phyloP scores from a whole-genome alignment of 23 tunicate species.

The Halocynthia roretzi region DNA sequence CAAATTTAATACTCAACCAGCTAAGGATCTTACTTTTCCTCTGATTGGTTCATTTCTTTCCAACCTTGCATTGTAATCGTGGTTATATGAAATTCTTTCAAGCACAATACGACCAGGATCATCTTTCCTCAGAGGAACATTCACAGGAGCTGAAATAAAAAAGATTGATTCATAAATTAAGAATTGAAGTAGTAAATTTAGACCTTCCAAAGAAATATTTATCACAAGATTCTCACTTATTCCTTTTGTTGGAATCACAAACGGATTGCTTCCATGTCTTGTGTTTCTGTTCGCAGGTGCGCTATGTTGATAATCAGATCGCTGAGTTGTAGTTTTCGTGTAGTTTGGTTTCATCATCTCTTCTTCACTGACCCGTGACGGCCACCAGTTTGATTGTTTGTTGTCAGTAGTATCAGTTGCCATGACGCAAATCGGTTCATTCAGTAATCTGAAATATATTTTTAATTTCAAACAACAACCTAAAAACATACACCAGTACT shows the following conservation, averaged over 20 bases:
- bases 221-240: slow-evolving; percentile 51
- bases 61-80: slow-evolving; percentile 43
- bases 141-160: slow-evolving; percentile 50
- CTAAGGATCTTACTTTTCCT: slow-evolving; percentile 75
- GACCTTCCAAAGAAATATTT: no score
- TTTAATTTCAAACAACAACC: background rate
- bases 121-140: slow-evolving; percentile 18
- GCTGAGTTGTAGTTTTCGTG: slow-evolving; percentile 41
- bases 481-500: background rate
- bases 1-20: no score
- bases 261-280: slow-evolving; percentile 34
- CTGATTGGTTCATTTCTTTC: slow-evolving; percentile 48
- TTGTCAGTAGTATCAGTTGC: slow-evolving; percentile 29
- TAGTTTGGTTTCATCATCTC: slow-evolving; percentile 15
- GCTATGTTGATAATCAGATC: slow-evolving; percentile 32
- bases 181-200: no score
- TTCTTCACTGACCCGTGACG: slow-evolving; percentile 23
- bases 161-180: no score
- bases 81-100: slow-evolving; percentile 61
- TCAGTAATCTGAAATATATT: slow-evolving; percentile 33
- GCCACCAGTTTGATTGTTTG: slow-evolving; percentile 61
- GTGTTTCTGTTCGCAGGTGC: slow-evolving; percentile 7
- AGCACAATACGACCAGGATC: slow-evolving; percentile 52
- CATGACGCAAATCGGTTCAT: slow-evolving; percentile 64
- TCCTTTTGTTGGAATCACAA: slow-evolving; percentile 40